These are phyloP conservation scores for Rana temporaria DNA, from an alignment of 2,113 vertebrate genomes.

Conservation along the genomic window DNA sequence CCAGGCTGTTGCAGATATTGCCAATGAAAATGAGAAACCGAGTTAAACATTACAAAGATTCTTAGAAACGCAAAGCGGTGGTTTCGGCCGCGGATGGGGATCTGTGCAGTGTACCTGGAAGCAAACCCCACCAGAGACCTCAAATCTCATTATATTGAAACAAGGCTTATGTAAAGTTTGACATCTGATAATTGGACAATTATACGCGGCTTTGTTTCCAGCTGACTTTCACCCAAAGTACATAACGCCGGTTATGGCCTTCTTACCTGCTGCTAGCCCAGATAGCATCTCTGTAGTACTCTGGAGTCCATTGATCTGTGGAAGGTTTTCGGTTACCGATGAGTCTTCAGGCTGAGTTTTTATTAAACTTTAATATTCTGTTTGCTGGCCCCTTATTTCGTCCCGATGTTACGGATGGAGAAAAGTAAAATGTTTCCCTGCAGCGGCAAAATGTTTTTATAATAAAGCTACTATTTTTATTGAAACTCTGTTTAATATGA, in stretches of 20 bases:
- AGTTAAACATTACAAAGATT: constrained; percentile 30
- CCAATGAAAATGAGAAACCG: constrained; percentile 44
- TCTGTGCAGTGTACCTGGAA: constrained; percentile 34
- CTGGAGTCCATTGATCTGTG: not conserved
- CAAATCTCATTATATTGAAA: constrained; percentile 34
- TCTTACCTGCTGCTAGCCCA: constrained; percentile 37
- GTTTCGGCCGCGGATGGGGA: not conserved
- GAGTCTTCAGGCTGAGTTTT: too few relatives aligned
- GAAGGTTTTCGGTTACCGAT: too few relatives aligned
- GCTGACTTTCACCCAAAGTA: constrained; percentile 43
- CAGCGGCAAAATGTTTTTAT: too few relatives aligned
- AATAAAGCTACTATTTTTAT: too few relatives aligned
- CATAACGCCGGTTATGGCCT: not conserved
- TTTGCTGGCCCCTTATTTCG: too few relatives aligned
- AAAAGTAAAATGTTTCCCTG: too few relatives aligned
- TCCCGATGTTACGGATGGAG: too few relatives aligned
- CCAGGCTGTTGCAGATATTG: not conserved
- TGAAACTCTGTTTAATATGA: too few relatives aligned
- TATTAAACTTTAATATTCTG: too few relatives aligned
- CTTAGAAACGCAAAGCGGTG: constrained; percentile 12
- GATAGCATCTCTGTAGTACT: not conserved
- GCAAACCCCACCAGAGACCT: not conserved
- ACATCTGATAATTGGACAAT: constrained; percentile 25
- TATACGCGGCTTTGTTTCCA: constrained; percentile 49
- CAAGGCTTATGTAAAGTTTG: constrained; percentile 26